Evolutionary conservation across 2,888 invertebrate genomes (phyloP).

Genomic region (Sarcophaga rosellei): DNA sequence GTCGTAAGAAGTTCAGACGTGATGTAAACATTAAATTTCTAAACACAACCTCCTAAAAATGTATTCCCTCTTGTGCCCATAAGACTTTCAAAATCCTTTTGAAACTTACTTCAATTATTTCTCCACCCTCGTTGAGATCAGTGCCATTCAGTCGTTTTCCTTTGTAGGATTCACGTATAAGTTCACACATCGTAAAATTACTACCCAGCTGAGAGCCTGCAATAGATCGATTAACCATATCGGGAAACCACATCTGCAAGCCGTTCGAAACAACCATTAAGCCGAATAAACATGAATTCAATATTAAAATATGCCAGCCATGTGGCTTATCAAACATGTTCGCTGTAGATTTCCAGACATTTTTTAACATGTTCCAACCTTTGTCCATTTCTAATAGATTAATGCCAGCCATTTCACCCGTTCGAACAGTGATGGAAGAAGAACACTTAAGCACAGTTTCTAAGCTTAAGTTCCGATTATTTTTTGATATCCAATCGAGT

Average conservation of each 20-base stretch:
- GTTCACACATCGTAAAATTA: slow-evolving; percentile 73
- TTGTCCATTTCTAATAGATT: slow-evolving; percentile 65
- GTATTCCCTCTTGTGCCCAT: too few species aligned
- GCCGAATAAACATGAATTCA: slow-evolving; percentile 72
- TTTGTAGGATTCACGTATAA: slow-evolving; percentile 72
- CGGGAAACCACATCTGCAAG: slow-evolving; percentile 80
- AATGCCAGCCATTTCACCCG: slow-evolving; percentile 71
- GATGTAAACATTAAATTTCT: too few species aligned
- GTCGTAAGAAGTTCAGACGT: too few species aligned
- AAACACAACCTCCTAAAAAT: too few species aligned
- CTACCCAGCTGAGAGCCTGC: slow-evolving; percentile 50
- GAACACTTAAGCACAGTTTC: slow-evolving; percentile 69
- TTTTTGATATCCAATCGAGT: slow-evolving; percentile 75
- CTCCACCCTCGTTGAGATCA: neutral
- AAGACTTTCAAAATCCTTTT: neutral
- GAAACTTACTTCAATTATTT: neutral
- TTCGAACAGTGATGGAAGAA: slow-evolving; percentile 69
- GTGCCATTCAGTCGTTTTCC: slow-evolving; percentile 52
- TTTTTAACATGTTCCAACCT: slow-evolving; percentile 72
- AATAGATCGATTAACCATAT: slow-evolving; percentile 78
- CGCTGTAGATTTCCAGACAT: slow-evolving; percentile 74
- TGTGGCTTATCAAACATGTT: slow-evolving; percentile 77
- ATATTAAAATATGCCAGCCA: slow-evolving; percentile 72
- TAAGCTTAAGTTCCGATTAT: slow-evolving; percentile 72
- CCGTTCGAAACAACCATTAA: slow-evolving; percentile 78